phyloP scores from a whole-genome alignment of 2,113 vertebrate genomes.

The Cichladusa arquata region DNA sequence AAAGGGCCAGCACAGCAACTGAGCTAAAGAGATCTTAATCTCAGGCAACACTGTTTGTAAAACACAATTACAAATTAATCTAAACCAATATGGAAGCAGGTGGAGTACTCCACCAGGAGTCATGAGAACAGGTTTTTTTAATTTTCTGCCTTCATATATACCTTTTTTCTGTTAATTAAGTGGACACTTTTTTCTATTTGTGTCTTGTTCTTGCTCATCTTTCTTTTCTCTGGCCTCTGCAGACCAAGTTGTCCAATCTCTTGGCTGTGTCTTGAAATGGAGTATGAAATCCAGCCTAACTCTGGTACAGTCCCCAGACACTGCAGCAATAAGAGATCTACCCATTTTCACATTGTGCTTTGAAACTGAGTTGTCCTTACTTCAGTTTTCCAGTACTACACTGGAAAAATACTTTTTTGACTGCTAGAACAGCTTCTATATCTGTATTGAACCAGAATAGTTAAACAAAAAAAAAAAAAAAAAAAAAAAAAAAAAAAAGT shows the following conservation, averaged over 20 bases:
- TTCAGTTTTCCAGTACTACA: background rate
- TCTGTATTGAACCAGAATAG: background rate
- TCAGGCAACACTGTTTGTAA: background rate
- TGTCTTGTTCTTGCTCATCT: background rate
- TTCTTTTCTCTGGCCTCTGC: background rate
- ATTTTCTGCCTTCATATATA: background rate
- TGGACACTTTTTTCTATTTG: background rate
- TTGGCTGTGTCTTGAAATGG: background rate
- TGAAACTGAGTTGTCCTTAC: background rate
- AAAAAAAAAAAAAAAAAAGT: too few relatives aligned
- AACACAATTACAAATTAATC: background rate
- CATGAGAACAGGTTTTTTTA: accelerated
- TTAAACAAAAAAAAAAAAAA: accelerated
- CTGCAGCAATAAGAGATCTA: background rate
- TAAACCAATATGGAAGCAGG: background rate
- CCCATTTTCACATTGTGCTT: background rate
- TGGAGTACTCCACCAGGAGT: background rate
- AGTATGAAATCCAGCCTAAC: background rate
- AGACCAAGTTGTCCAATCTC: background rate
- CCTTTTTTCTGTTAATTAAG: background rate
- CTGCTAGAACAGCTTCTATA: background rate
- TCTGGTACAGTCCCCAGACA: background rate
- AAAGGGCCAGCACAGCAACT: background rate
- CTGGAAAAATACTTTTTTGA: background rate
- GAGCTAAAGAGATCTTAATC: background rate